Evolutionary conservation across 2,888 invertebrate genomes (phyloP), one percentile per base, ranked within the genome.

Genomic region (Nebria salina): DNA sequence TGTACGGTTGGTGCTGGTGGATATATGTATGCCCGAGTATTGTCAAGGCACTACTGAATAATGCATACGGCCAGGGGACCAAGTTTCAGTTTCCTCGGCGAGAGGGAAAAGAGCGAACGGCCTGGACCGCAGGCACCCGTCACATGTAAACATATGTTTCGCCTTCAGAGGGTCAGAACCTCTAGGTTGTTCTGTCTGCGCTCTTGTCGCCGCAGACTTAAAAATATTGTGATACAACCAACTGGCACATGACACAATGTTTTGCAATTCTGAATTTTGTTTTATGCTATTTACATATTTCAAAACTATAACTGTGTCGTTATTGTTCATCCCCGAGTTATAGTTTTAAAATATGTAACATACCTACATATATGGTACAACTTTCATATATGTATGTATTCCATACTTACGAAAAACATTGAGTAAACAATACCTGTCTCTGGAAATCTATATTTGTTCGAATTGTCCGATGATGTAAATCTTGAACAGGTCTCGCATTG

Each of bases 371-470:
- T 20, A 20, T 20, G 1, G 20, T 20, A 20, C 20, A 20, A 20
- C 20, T 20, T 20, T 20, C 20, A 34, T 34, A 5, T 34, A 34
- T 34, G 4, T 34, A 34, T 34, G 34, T 34, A 34, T 20, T 20
- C 20, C 20, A 20, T 20, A 20, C 20, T 20, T 20, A 20, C 20
- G 20, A 20, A 20, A 20, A 20, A 20, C 20, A 20, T 20, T 34
- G 34, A 34, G 34, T 2, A 34, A 34, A 34, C 34, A 34, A 5
- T 76, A 81, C 81, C 41, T 76, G 72, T 76, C 76, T 76, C 89
- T 93, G 94, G 91, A 98, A 98, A 91, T 98, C 97, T 89, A 99
- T 98, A 89, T 99, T 99, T 85, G 98, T 98, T 87, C 98, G 93
- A 87, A 98, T 94, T 81, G 98, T 96, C 87, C 98, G 93, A 88